phyloP scores from a whole-genome alignment of 2,888 invertebrate species.

The Synergus japonicus region DNA sequence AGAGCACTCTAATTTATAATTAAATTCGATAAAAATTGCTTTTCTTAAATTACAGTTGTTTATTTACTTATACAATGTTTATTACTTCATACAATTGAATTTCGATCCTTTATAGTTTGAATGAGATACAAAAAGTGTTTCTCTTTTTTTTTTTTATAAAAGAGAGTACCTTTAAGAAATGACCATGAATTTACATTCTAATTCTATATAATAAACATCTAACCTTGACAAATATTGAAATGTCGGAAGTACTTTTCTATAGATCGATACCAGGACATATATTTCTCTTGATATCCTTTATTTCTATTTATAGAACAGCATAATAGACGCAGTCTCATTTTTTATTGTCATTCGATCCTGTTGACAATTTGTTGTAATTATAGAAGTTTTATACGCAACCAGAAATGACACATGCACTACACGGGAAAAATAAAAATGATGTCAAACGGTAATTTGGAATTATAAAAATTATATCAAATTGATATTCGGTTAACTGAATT shows the following conservation, averaged over 20 bases:
- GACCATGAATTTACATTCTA: slow-evolving; percentile 12
- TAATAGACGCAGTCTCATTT: slow-evolving; percentile 19
- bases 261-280: slow-evolving; percentile 12
- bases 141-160: background rate
- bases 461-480: no score
- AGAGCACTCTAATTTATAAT: background rate
- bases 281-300: slow-evolving; percentile 30
- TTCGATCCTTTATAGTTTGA: background rate
- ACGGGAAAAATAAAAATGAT: background rate
- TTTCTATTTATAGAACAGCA: slow-evolving; percentile 3
- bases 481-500: no score
- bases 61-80: no score
- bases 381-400: background rate
- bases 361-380: slow-evolving; percentile 5
- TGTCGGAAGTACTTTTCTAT: slow-evolving; percentile 28
- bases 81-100: no score
- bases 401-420: background rate
- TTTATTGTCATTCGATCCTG: slow-evolving; percentile 23
- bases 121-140: background rate
- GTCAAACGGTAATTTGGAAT: no score
- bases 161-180: background rate
- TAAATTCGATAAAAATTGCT: background rate
- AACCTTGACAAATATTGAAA: slow-evolving; percentile 39
- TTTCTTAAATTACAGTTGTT: no score
- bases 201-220: slow-evolving; percentile 16